Evolutionary conservation across 2,888 invertebrate genomes (phyloP), one percentile per base, ranked within the genome.

Genomic region (Pasiphila rectangulata): DNA sequence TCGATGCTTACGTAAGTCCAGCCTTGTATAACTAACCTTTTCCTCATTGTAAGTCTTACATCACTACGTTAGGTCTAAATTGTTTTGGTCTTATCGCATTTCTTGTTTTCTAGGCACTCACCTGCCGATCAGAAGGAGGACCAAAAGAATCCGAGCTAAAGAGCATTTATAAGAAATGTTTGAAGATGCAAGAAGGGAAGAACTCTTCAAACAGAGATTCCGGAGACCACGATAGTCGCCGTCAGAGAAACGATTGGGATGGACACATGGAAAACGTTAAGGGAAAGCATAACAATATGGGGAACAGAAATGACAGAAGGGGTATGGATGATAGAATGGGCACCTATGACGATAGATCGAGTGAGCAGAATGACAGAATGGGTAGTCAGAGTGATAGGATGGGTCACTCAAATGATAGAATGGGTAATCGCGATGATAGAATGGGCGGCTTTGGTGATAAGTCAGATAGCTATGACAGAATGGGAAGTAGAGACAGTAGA

Each of bases 81-180:
- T n/a, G n/a, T n/a, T n/a, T n/a, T n/a, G n/a, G n/a, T n/a, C n/a
- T n/a, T n/a, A n/a, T n/a, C n/a, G n/a, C n/a, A n/a, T 6, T 10
- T 9, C 12, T 29, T 44, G n/a, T 12, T 19, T 29, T 40, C 16
- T 29, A 46, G 39, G 81, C 88, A 4, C 63, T 93, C 13, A 91
- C 85, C 63, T 93, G 93, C 58, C 90, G 90, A 6, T 84, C 90
- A 0, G 90, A 90, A 34, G 91, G 91, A 42, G 90, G 91, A 15
- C 86, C 89, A n/a, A 85, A 88, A 46, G 91, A 91, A 56, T 85
- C 89, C 10, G 90, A 92, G 41, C 71, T 92, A 2, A 91, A 90
- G 54, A 87, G 81, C 35, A 83, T 92, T 4, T 90, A 92, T 54
- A 87, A 87, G 51, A 88, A 77, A 38, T 93, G 93, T 54, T 79